Evolutionary conservation across 2,113 vertebrate species (phyloP), one percentile per base, ranked within the genome.

Genomic region (Phaethon lepturus): DNA sequence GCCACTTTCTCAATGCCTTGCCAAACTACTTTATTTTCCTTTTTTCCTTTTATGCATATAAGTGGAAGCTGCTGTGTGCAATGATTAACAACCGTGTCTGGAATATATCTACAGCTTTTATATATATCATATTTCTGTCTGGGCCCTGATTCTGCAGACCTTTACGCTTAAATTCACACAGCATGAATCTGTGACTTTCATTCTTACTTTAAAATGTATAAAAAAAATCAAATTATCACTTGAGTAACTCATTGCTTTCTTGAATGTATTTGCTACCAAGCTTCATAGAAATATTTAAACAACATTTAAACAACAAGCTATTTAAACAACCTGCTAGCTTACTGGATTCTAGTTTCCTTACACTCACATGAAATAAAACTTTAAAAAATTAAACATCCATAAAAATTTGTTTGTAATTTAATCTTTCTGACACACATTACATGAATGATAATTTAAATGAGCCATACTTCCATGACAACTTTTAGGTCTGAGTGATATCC

Each of bases 191-290:
- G 29, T 49, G 40, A 81, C 62, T 94, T 95, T 74, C 53, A 56
- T 60, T 93, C 69, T 94, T 76, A 64, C 62, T 84, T 94, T 35
- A 91, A 85, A 94, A 94, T 25, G 31, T 45, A 5, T 35, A 84
- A 72, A 31, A 91, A 91, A 95, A 95, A 92, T 69, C 9, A 92
- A 92, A 92, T 75, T 81, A 93, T 85, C 91, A 38, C 62, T 95
- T 81, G 23, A 91, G 77, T 53, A 93, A 50, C 45, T 87, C 80
- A 33, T 28, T 74, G 58, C 89, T 95, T 94, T 81, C 31, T 53
- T 63, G 45, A 92, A 81, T 67, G 31, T 28, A 69, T 89, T 77
- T 88, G 56, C 59, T 75, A 76, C 40, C 26, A 90, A 76, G 69
- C 62, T 91, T 79, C 66, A 78, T 0, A 85, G 74, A 91, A 95